Evolutionary conservation across 1,140 invertebrate species (phyloP).

Genomic region (Pogonognathellus flavescens): DNA sequence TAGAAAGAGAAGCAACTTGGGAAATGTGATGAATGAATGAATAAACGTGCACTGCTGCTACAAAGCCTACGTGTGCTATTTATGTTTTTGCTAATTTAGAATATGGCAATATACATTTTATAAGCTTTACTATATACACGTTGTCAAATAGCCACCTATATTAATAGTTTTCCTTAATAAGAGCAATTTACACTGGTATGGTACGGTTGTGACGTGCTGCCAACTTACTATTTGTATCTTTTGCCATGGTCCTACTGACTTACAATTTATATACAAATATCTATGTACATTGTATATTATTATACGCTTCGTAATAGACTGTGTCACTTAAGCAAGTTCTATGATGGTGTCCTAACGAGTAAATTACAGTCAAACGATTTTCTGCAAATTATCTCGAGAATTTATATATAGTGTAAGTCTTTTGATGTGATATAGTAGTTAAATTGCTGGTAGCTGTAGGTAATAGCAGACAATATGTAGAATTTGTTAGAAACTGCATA

Average conservation of each 20-base stretch:
- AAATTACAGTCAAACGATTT: conserved; percentile 43
- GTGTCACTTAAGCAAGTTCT: neutral
- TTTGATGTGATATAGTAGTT: conserved; percentile 17
- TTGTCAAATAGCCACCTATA: too few species aligned
- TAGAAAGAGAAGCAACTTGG: neutral
- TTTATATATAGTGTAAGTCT: neutral
- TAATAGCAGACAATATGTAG: too few species aligned
- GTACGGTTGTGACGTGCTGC: neutral
- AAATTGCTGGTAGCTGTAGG: too few species aligned
- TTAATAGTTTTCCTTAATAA: neutral
- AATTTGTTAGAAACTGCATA: too few species aligned
- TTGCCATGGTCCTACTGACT: neutral
- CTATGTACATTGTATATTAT: neutral
- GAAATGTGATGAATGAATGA: conserved; percentile 34
- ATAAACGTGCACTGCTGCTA: neutral
- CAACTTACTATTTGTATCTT: neutral
- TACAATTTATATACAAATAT: neutral
- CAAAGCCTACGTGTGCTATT: conserved; percentile 10
- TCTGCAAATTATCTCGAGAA: conserved; percentile 34
- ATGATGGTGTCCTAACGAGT: conserved; percentile 34
- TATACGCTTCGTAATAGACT: too few species aligned
- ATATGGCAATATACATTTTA: neutral
- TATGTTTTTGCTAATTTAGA: conserved; percentile 19
- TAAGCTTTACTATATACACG: neutral
- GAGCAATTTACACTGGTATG: too few species aligned